phyloP scores from a whole-genome alignment of 2,888 invertebrate species.

The Pristionchus mayeri region DNA sequence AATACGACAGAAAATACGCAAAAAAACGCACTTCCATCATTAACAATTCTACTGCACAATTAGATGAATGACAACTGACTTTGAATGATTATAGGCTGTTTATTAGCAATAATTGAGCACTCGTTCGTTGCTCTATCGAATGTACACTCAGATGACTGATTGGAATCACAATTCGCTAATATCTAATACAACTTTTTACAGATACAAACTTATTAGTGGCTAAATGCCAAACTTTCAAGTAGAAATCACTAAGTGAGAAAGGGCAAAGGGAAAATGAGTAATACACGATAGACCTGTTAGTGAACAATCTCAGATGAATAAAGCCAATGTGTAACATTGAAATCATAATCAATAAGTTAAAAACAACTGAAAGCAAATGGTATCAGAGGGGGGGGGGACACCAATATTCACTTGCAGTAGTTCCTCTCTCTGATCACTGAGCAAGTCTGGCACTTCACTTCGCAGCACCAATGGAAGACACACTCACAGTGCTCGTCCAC shows the following conservation, averaged over 20 bases:
- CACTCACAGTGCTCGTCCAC: constrained; percentile 75
- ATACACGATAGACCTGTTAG: constrained; percentile 34
- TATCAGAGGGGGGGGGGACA: neutral
- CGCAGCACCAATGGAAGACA: constrained; percentile 75
- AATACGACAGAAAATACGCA: too few species aligned
- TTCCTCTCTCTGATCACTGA: constrained; percentile 40
- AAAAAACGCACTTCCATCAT: too few species aligned
- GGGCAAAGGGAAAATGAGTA: constrained; percentile 12
- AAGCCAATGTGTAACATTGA: constrained; percentile 4
- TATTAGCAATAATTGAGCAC: constrained; percentile 11
- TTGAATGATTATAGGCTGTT: neutral
- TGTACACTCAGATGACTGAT: constrained; percentile 7
- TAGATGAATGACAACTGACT: too few species aligned
- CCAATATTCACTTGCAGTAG: constrained; percentile 31
- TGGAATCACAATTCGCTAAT: neutral
- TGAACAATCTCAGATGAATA: neutral
- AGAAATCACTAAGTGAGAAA: constrained; percentile 10
- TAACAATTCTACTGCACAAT: too few species aligned
- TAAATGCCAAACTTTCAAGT: neutral
- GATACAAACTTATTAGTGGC: constrained; percentile 38
- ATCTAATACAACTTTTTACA: constrained; percentile 6
- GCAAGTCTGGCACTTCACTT: constrained; percentile 76
- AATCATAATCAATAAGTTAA: neutral
- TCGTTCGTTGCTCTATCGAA: constrained; percentile 4
- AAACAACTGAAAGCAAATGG: neutral